Evolutionary conservation across 2,797 vertebrate species (phyloP).

Genomic region (Typhlichthys eigenmanni): DNA sequence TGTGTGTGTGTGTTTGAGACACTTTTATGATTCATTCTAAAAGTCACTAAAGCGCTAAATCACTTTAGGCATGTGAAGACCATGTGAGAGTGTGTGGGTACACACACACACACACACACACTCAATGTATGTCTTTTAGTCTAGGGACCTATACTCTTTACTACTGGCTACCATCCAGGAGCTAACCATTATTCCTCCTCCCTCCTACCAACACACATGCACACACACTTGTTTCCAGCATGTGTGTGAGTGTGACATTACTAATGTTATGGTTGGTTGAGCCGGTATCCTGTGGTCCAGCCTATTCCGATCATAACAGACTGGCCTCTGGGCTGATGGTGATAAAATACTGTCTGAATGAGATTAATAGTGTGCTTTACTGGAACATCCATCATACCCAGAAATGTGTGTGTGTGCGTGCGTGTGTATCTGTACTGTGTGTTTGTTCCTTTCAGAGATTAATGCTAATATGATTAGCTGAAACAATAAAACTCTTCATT

Average conservation of each 20-base stretch:
- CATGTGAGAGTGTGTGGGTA: not conserved
- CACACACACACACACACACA: no score
- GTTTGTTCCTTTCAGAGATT: not conserved
- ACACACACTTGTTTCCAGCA: constrained; percentile 4
- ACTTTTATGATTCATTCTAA: no score
- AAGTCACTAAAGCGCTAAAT: no score
- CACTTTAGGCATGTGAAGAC: no score
- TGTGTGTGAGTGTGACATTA: constrained; percentile 9
- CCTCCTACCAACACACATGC: not conserved
- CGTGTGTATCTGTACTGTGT: constrained; percentile 28
- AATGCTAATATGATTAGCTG: constrained; percentile 21
- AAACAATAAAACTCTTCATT: no score
- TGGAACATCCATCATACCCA: constrained; percentile 59
- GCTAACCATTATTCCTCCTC: not conserved
- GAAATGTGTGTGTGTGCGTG: constrained; percentile 23
- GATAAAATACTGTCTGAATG: constrained; percentile 40
- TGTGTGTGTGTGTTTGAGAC: no score
- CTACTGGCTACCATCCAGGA: constrained; percentile 11
- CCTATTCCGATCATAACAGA: constrained; percentile 30
- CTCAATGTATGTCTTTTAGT: not conserved
- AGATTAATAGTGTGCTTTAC: constrained; percentile 54
- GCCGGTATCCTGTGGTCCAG: constrained; percentile 27
- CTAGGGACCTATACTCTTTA: not conserved
- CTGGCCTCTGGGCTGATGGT: constrained; percentile 42
- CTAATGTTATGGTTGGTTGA: constrained; percentile 34